Conservation (phyloP, 2,797 vertebrate genomes). For the Myotis pilosus region DNA sequence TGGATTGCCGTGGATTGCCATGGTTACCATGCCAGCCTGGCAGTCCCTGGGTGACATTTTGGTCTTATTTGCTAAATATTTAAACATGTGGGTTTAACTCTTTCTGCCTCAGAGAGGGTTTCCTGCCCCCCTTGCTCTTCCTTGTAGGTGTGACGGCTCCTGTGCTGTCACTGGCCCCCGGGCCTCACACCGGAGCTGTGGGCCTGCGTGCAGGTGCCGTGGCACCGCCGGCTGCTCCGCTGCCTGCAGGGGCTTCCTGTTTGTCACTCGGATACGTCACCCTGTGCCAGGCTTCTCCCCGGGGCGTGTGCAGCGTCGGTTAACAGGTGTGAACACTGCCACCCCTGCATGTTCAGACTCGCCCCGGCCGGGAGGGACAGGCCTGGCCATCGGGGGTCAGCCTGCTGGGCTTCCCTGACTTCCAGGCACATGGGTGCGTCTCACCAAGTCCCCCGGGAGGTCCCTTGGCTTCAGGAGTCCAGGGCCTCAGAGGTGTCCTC, state of each 20-base stretch:
- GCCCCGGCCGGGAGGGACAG: not conserved
- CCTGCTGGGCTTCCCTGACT: not conserved
- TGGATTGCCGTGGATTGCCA: not conserved
- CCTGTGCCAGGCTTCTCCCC: not conserved
- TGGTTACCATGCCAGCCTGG: conserved; percentile 50
- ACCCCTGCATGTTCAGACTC: not conserved
- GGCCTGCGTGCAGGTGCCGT: fast-evolving
- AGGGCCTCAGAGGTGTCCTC: not conserved
- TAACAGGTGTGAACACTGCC: not conserved
- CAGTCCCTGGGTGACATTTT: conserved; percentile 32
- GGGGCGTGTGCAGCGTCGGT: not conserved
- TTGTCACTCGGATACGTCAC: conserved; percentile 3
- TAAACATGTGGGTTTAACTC: conserved; percentile 46
- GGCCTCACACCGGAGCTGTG: fast-evolving
- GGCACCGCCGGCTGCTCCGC: not conserved
- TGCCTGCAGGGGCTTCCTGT: not conserved
- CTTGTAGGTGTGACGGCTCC: not conserved
- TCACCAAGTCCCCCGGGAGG: not conserved
- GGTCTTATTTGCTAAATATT: conserved; percentile 66
- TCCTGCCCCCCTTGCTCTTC: not conserved
- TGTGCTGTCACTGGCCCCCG: not conserved
- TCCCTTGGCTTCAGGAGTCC: not conserved
- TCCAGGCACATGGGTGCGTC: not conserved
- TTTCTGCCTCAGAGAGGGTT: not conserved
- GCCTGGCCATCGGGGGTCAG: not conserved